These are phyloP conservation scores for Tyria jacobaeae DNA, from an alignment of 2,888 invertebrate species.

Conservation along the genomic window DNA sequence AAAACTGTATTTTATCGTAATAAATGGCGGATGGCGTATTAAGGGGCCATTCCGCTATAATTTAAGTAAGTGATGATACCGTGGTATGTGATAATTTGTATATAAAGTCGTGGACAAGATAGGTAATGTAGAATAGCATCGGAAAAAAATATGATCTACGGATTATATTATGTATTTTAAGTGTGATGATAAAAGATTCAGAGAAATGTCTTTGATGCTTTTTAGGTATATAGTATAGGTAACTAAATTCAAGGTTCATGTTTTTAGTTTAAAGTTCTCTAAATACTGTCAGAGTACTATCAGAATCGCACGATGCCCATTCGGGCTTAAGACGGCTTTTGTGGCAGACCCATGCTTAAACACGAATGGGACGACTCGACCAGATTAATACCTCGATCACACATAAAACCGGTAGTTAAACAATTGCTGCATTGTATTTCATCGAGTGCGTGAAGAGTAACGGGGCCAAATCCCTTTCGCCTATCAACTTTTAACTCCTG, in stretches of 20 bases:
- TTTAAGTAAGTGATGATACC: conserved; percentile 48
- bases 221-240: neutral
- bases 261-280: too few species aligned
- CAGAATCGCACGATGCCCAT: too few species aligned
- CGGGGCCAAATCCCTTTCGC: too few species aligned
- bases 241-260: neutral
- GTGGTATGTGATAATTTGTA: conserved; percentile 19
- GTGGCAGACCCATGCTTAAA: too few species aligned
- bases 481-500: too few species aligned
- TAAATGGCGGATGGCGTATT: conserved; percentile 42
- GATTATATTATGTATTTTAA: conserved; percentile 26
- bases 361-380: too few species aligned
- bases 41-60: conserved; percentile 55
- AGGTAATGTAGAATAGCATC: conserved; percentile 26
- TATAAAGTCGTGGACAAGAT: conserved; percentile 10
- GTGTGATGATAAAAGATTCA: conserved; percentile 38
- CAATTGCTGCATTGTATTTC: too few species aligned
- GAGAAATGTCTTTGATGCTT: conserved; percentile 15
- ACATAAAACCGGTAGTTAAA: too few species aligned
- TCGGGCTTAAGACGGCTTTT: too few species aligned
- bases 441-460: too few species aligned
- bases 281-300: too few species aligned
- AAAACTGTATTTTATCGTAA: conserved; percentile 53
- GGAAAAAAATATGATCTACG: conserved; percentile 36
- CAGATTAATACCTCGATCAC: too few species aligned